A percentile compares a stretch with the other conserved stretches of the same genome.
Evolutionary conservation across 1,140 invertebrate genomes (phyloP).

Genomic region (Apis laboriosa): DNA sequence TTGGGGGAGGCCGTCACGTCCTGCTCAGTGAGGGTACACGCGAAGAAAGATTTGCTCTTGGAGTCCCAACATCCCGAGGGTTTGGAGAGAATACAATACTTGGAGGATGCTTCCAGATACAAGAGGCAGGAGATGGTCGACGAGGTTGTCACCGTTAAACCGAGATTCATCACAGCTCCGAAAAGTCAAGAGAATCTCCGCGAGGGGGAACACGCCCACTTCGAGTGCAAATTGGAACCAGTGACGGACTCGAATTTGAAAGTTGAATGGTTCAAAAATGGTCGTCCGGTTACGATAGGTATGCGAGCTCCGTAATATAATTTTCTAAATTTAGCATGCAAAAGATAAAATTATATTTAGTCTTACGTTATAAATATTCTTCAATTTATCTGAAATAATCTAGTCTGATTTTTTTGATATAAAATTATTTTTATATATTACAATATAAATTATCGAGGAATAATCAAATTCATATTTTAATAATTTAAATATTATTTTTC

Average conservation of each 20-base stretch:
- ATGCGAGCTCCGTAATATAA: conserved; percentile 9
- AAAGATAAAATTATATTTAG: no score
- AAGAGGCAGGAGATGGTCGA: conserved; percentile 91
- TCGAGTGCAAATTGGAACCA: conserved; percentile 98
- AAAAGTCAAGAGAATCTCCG: conserved; percentile 91
- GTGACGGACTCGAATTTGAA: conserved; percentile 96
- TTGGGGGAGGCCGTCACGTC: conserved; percentile 97
- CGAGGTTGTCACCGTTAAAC: conserved; percentile 91
- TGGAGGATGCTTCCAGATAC: conserved; percentile 93
- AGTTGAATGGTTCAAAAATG: conserved; percentile 97
- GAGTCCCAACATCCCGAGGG: conserved; percentile 93
- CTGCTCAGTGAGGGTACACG: conserved; percentile 92
- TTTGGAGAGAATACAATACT: conserved; percentile 93
- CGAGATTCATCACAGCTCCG: conserved; percentile 91
- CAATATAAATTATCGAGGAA: no score
- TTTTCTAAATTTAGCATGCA: neutral
- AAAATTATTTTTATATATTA: no score
- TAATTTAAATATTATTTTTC: no score
- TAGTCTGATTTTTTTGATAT: no score
- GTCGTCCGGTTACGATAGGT: conserved; percentile 91
- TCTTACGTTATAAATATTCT: no score
- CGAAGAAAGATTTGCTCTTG: conserved; percentile 92
- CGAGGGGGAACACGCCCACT: conserved; percentile 97
- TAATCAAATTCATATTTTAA: no score
- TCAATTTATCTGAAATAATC: no score